Conservation (phyloP, 2,888 invertebrate genomes). For the Drosophila formosana region DNA sequence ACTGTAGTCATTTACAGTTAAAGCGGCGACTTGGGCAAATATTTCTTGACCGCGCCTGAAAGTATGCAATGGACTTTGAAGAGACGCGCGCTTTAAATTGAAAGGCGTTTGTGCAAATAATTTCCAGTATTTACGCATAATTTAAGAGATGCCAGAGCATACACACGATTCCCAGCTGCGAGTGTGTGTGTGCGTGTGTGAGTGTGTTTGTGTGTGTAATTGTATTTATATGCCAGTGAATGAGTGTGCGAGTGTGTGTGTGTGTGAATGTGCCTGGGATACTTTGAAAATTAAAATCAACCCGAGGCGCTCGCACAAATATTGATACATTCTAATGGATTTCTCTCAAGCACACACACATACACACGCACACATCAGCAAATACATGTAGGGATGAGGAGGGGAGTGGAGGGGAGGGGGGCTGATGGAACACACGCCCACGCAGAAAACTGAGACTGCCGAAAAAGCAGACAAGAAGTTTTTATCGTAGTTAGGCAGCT, state of each 20-base stretch:
- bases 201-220: conserved; percentile 11
- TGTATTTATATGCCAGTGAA: conserved; percentile 5
- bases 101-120: conserved; percentile 69
- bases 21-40: conserved; percentile 24
- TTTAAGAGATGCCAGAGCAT: conserved; percentile 51
- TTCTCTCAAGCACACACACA: conserved; percentile 45
- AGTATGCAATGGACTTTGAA: conserved; percentile 47
- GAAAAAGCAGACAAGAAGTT: conserved; percentile 57
- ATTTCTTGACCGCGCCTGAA: conserved; percentile 48
- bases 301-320: conserved; percentile 76
- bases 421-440: conserved; percentile 12
- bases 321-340: conserved; percentile 82
- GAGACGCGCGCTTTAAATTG: conserved; percentile 48
- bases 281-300: conserved; percentile 77
- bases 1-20: conserved; percentile 66
- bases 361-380: conserved; percentile 9
- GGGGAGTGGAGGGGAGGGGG: no score
- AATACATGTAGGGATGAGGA: neutral
- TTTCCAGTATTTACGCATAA: conserved; percentile 72
- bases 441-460: conserved; percentile 33
- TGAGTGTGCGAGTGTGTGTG: conserved; percentile 16
- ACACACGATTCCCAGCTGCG: neutral
- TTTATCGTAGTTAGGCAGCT: conserved; percentile 77
- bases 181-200: conserved; percentile 1
- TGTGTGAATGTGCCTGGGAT: conserved; percentile 41